phyloP scores from a whole-genome alignment of 2,113 vertebrate species.

The Brachyhypopomus gauderio region DNA sequence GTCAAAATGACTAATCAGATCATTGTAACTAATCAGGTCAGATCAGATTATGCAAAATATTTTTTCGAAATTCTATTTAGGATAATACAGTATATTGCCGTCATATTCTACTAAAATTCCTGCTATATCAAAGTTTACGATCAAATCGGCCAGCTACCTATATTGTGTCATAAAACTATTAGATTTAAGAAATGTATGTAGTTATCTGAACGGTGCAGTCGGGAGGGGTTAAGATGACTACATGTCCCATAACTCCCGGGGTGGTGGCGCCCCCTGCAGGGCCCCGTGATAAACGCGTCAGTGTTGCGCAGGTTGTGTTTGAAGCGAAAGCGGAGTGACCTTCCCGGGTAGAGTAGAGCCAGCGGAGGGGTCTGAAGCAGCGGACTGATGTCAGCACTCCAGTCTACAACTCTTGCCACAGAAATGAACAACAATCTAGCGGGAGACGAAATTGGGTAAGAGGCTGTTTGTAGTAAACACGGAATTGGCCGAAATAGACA shows the following conservation, averaged over 20 bases:
- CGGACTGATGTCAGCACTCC: conserved; percentile 55
- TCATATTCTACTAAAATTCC: no score
- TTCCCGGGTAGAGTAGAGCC: conserved; percentile 75
- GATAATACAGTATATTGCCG: no score
- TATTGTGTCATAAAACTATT: no score
- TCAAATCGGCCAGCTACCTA: no score
- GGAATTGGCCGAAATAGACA: background rate
- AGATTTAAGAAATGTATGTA: background rate
- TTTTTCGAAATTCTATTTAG: no score
- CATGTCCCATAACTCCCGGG: conserved; percentile 32
- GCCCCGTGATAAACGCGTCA: conserved; percentile 72
- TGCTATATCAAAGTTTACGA: no score
- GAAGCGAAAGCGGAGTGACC: conserved; percentile 85
- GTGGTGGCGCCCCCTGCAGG: conserved; percentile 62
- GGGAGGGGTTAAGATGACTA: conserved; percentile 15
- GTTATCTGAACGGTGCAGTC: background rate
- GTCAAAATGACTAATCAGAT: background rate
- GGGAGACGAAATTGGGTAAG: conserved; percentile 95
- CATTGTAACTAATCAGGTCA: background rate
- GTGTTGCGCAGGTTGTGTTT: conserved; percentile 85
- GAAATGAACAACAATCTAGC: conserved; percentile 91
- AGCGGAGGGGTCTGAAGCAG: conserved; percentile 49
- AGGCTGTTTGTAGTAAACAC: background rate
- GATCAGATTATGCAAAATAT: background rate
- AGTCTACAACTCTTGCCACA: conserved; percentile 70